phyloP scores from a whole-genome alignment of 2,113 vertebrate species.

The Catharus bicknelli region DNA sequence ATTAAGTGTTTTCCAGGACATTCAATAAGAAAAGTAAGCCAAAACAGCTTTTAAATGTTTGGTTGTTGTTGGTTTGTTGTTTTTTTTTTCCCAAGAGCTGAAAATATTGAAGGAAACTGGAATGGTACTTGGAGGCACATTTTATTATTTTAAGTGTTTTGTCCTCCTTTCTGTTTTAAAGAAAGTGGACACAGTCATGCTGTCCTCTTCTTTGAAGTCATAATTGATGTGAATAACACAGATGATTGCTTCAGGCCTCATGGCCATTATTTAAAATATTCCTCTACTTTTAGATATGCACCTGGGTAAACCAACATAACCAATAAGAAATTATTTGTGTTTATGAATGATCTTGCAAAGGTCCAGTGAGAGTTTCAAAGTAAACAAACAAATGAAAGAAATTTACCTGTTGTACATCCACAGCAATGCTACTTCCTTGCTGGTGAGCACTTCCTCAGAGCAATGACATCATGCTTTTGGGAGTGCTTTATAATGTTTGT shows the following conservation, averaged over 20 bases:
- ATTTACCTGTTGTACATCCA: neutral
- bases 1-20: neutral
- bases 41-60: neutral
- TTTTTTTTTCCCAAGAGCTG: neutral
- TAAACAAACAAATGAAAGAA: neutral
- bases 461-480: neutral
- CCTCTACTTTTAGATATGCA: neutral
- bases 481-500: neutral
- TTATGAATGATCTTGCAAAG: neutral
- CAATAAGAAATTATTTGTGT: neutral
- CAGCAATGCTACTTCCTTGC: neutral
- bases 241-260: neutral
- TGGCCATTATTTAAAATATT: neutral
- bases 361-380: neutral
- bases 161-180: neutral
- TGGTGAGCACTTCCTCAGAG: neutral
- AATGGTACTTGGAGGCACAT: neutral
- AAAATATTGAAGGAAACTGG: neutral
- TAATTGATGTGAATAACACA: neutral
- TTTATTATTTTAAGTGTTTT: neutral
- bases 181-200: neutral
- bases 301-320: neutral
- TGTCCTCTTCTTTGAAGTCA: neutral
- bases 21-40: neutral
- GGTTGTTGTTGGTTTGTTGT: neutral